phyloP scores from a whole-genome alignment of 2,888 invertebrate species.

The Plebejus anna region DNA sequence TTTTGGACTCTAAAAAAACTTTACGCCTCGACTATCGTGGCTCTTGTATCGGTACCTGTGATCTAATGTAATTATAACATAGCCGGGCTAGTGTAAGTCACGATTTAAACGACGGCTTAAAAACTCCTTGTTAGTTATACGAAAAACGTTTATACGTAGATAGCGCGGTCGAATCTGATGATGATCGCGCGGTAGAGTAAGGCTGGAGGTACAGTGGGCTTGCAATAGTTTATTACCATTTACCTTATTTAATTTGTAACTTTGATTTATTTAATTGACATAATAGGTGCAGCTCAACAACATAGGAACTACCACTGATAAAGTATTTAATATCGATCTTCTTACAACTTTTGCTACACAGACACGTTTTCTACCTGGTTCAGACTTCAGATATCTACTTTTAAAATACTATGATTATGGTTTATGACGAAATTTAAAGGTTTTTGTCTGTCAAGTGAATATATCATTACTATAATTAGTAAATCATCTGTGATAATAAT shows the following conservation, averaged over 20 bases:
- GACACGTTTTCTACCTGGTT: no score
- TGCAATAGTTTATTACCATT: background rate
- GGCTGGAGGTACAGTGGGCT: constrained; percentile 48
- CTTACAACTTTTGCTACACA: no score
- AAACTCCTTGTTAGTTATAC: constrained; percentile 46
- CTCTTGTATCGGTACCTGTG: constrained; percentile 56
- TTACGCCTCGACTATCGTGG: constrained; percentile 52
- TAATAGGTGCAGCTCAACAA: no score
- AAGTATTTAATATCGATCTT: no score
- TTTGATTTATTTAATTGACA: no score
- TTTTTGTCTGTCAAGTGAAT: no score
- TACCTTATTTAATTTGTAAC: background rate
- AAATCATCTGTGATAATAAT: no score
- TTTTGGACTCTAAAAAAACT: constrained; percentile 20
- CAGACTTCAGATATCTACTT: no score
- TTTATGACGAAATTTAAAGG: no score
- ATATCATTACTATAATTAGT: no score
- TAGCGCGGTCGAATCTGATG: constrained; percentile 63
- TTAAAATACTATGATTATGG: no score
- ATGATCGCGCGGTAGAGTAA: constrained; percentile 55
- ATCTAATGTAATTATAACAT: constrained; percentile 76
- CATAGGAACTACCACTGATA: no score
- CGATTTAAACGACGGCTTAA: constrained; percentile 65
- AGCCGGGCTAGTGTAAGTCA: constrained; percentile 67
- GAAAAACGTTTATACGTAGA: constrained; percentile 48